Evolutionary conservation across 2,113 vertebrate species (phyloP), one percentile per base, ranked within the genome.

Genomic region (Nothoprocta perdicaria): DNA sequence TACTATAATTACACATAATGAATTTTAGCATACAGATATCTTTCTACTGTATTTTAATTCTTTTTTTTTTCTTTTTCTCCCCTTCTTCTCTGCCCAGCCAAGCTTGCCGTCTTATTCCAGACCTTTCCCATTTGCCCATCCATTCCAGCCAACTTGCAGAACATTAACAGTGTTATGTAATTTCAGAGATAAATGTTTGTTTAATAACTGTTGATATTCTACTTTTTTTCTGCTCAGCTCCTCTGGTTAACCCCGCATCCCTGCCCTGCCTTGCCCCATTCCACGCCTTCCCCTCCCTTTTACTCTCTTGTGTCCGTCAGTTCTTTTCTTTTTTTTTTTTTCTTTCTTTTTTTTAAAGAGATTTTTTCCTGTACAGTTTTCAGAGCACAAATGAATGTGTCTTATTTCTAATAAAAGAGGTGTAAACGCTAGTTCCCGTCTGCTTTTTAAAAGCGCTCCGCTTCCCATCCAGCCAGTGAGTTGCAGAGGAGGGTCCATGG

Each of bases 351-450:
- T 48, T 45, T 38, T 38, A 38, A 38, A 38, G 35, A 38, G 35
- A 38, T 38, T 38, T 29, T 97, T 97, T 97, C 96, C 98, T 99
- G 98, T 99, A 99, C 98, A 99, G 98, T 98, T 99, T 98, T 98
- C 98, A 98, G 98, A 99, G 98, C 98, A 98, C 98, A 99, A 98
- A 98, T 98, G 98, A 99, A 98, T 98, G 98, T 99, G 98, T 98
- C 98, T 98, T 97, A 98, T 99, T 99, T 99, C 98, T 99, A 99
- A 99, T 98, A 99, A 99, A 99, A 98, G 94, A 97, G 96, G 97
- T 96, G 84, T 63, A 92, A 97, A 95, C 80, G 81, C 75, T 26
- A 78, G 88, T 52, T 52, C 3, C 58, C 85, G 95, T 95, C 77
- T 90, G 55, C 93, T 96, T 94, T 90, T 92, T 95, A 89, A 80